Conservation (phyloP, 2,797 vertebrate species). For the Euphonia xanthogaster region DNA sequence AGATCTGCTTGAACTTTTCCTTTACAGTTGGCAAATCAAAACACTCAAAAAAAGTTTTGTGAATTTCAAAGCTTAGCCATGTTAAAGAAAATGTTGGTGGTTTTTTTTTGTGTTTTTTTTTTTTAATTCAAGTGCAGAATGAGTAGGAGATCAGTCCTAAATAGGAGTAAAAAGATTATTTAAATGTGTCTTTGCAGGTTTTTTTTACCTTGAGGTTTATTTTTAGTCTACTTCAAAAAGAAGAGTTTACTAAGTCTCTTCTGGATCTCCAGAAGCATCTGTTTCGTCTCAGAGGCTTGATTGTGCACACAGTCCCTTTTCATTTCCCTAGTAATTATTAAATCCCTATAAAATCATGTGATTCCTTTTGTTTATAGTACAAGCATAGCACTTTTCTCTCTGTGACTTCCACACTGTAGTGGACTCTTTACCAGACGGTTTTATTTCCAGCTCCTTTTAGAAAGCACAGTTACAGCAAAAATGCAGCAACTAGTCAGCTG, state of each 20-base stretch:
- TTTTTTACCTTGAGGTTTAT: background rate
- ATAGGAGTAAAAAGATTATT: background rate
- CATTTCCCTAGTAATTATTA: background rate
- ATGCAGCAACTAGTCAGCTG: background rate
- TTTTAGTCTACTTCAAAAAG: background rate
- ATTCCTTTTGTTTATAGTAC: background rate
- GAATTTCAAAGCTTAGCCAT: background rate
- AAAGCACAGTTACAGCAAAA: background rate
- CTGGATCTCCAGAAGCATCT: background rate
- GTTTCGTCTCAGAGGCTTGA: background rate
- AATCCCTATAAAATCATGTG: background rate
- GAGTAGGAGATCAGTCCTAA: background rate
- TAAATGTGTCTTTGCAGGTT: background rate
- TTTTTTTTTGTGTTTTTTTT: background rate
- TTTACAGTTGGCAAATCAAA: background rate
- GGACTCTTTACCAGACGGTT: background rate
- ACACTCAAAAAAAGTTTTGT: background rate
- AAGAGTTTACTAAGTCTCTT: background rate
- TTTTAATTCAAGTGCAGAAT: background rate
- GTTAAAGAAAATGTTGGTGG: background rate
- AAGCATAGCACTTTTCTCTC: background rate
- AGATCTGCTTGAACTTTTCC: background rate
- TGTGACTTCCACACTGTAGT: background rate
- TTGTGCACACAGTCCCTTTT: background rate
- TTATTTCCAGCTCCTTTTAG: background rate